Evolutionary conservation across 2,797 vertebrate species (phyloP), one percentile per base, ranked within the genome.

Genomic region (Pelochelys cantorii): DNA sequence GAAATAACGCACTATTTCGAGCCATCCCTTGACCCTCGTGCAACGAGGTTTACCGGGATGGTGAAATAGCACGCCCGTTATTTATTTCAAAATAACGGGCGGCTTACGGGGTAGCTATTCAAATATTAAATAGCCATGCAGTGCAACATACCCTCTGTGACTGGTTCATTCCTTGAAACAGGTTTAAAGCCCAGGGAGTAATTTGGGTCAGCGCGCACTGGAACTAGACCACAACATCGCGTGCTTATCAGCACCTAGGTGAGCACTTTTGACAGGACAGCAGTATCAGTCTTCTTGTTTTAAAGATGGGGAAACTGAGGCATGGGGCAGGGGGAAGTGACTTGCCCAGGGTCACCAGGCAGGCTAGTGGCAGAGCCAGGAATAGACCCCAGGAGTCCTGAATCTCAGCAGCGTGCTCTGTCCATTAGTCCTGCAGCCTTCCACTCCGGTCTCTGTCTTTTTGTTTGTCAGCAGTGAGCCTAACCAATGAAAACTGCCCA

Each of bases 141-240:
- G 42, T 48, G 42, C 42, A 48, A 48, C 42, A 48, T 48, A 8
- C 42, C 42, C 42, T 48, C 42, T 48, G 42, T 86, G 94, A 94
- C 29, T 93, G 94, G 85, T 71, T 1, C 0, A 65, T 55, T 87
- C 94, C 93, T 86, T 87, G 7, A 74, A 86, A 90, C 90, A 79
- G 92, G 90, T 74, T 93, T 93, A 89, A 25, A 94, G 84, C 89
- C 89, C 80, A 27, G 93, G 87, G 93, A 93, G 93, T 90, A 87
- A 88, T 93, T 92, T 25, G 79, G 71, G 85, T 55, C 92, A 68
- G 42, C 25, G 0, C n/a, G 54, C 56, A 82, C 87, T 89, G 7
- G 81, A 79, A 53, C 48, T 5, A 53, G 60, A 22, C 31, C 18
- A 34, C 34, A 34, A 68, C 18, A 48, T 48, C 42, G 8, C 7